Evolutionary conservation across 2,888 invertebrate species (phyloP), one percentile per base, ranked within the genome.

Genomic region (Tetropium fuscum): DNA sequence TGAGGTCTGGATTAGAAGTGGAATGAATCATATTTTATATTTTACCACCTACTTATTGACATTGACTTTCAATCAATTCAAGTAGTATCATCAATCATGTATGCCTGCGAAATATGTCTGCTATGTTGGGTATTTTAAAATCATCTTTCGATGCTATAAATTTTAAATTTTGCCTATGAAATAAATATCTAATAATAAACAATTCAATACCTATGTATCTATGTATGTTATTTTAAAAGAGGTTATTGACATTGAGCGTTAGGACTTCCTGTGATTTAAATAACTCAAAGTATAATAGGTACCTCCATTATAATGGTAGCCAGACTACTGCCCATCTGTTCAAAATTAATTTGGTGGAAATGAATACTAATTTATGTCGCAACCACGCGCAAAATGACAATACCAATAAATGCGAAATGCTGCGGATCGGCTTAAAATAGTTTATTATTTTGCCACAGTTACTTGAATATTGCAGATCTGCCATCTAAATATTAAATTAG

Each of bases 161-260:
- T 27, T 4, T 36, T 36, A 15, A 6, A 36, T 18, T 36, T 13
- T 15, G 18, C 10, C 18, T 36, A 6, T 8, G 18, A 44, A 44
- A 27, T 44, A 44, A 44, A 44, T 43, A 13, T 13, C 41, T 43
- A 43, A 43, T 44, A 44, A 30, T 27, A 30, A 7, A 13, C 44
- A 44, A 15, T 48, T 48, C 13, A 13, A 38, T 40, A 40, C 18
- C 22, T n/a, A n/a, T n/a, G n/a, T n/a, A n/a, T n/a, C n/a, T n/a
- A n/a, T n/a, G 40, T 27, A 51, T 51, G 38, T 27, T 38, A 51
- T 40, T 51, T 40, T 40, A 27, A 15, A 6, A 44, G 27, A 13
- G 51, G 51, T 51, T 51, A 27, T 40, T 51, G 51, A 51, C 51
- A 40, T 44, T 7, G 25, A 43, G 15, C 38, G 30, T 30, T 36